These are phyloP conservation scores for Origma solitaria DNA, from an alignment of 2,113 vertebrate genomes.

Conservation along the genomic window DNA sequence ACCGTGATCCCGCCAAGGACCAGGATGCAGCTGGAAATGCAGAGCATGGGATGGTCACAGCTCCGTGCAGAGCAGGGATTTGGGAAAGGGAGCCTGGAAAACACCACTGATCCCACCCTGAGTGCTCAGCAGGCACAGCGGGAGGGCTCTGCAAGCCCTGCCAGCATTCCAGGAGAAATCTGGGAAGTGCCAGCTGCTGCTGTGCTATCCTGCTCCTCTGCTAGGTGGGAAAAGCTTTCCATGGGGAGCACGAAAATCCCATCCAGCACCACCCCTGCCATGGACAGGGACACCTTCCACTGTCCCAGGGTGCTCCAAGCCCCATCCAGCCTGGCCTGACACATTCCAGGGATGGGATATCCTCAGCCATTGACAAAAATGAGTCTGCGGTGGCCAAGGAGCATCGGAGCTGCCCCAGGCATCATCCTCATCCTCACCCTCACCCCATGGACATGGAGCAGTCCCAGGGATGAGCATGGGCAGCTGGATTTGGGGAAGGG, in stretches of 20 bases:
- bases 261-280: no score
- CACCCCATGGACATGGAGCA: fast-evolving
- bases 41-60: fast-evolving
- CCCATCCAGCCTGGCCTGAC: not conserved
- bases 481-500: not conserved
- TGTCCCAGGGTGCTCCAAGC: not conserved
- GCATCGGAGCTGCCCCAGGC: fast-evolving
- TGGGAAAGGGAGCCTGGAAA: not conserved
- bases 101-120: fast-evolving
- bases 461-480: fast-evolving
- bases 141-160: not conserved
- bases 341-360: not conserved
- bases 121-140: not conserved
- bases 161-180: not conserved
- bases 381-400: fast-evolving
- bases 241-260: not conserved
- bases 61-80: not conserved
- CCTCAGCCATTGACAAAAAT: fast-evolving
- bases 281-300: not conserved
- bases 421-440: not conserved
- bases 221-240: not conserved
- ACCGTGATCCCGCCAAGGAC: not conserved
- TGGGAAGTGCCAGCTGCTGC: not conserved
- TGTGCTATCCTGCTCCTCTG: not conserved
- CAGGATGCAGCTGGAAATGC: not conserved